phyloP scores from a whole-genome alignment of 2,797 vertebrate species.

The Sebastes oblongus region DNA sequence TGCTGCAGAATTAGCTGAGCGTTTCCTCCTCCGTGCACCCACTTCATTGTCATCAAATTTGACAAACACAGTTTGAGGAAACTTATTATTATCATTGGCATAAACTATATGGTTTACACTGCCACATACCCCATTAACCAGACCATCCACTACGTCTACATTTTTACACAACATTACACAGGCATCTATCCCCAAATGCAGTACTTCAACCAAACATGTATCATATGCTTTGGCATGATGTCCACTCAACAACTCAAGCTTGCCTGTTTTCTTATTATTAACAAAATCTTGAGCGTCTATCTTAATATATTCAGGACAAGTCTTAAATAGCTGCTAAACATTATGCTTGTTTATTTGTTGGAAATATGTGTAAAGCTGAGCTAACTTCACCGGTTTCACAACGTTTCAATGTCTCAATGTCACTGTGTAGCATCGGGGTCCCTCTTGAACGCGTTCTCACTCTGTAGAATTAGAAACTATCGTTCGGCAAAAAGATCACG shows the following conservation, averaged over 20 bases:
- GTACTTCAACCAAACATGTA: background rate
- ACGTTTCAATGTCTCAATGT: background rate
- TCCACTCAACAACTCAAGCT: background rate
- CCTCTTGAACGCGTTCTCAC: too few relatives aligned
- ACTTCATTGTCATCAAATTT: constrained; percentile 1
- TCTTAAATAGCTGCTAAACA: background rate
- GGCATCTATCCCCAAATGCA: background rate
- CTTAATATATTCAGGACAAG: background rate
- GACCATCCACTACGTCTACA: background rate
- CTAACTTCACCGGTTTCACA: background rate
- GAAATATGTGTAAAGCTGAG: background rate
- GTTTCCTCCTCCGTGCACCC: background rate
- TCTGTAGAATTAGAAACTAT: too few relatives aligned
- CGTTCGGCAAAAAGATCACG: too few relatives aligned
- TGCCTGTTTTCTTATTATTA: background rate
- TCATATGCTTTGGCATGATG: background rate
- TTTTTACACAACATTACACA: background rate
- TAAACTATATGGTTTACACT: too few relatives aligned
- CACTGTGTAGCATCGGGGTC: background rate
- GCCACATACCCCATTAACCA: too few relatives aligned
- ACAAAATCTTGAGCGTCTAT: background rate
- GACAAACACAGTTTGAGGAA: background rate
- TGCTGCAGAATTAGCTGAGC: background rate
- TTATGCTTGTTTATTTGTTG: background rate
- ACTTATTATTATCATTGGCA: background rate